A percentile compares a stretch with the other conserved stretches of the same genome.
Evolutionary conservation across 2,113 vertebrate genomes (phyloP).

Genomic region (Dissostichus mawsoni): DNA sequence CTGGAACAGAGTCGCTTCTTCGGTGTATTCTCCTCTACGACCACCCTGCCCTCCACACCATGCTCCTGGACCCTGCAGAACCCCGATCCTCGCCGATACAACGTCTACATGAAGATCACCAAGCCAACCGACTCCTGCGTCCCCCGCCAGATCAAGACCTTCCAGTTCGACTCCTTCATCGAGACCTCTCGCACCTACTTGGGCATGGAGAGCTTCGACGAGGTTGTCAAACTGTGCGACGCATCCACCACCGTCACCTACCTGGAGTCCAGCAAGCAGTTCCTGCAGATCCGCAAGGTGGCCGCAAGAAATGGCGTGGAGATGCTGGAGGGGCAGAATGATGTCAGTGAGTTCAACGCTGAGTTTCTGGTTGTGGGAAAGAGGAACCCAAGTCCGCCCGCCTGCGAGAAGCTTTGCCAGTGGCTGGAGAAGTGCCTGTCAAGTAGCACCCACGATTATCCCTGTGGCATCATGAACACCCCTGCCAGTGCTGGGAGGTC

Average conservation of each 20-base stretch:
- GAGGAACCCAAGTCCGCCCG: slow-evolving; percentile 94
- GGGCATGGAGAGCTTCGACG: slow-evolving; percentile 98
- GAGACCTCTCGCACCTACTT: slow-evolving; percentile 97
- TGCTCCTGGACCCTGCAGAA: slow-evolving; percentile 99
- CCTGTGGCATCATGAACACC: slow-evolving; percentile 98
- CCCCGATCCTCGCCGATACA: slow-evolving; percentile 96
- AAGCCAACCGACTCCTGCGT: slow-evolving; percentile 88
- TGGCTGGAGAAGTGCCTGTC: slow-evolving; percentile 94
- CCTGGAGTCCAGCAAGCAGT: slow-evolving; percentile 94
- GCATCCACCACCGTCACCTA: slow-evolving; percentile 90
- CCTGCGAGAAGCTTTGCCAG: slow-evolving; percentile 98
- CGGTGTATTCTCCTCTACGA: slow-evolving; percentile 92
- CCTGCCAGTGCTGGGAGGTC: slow-evolving; percentile 91
- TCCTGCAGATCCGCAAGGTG: slow-evolving; percentile 92
- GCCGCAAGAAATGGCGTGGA: slow-evolving; percentile 68
- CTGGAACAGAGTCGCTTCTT: slow-evolving; percentile 98
- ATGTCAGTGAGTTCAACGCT: slow-evolving; percentile 89
- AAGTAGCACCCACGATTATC: slow-evolving; percentile 93
- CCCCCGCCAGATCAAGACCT: slow-evolving; percentile 90
- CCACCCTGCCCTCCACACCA: slow-evolving; percentile 85
- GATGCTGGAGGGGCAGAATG: slow-evolving; percentile 64
- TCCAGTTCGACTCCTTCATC: slow-evolving; percentile 98
- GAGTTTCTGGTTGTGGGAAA: slow-evolving; percentile 97
- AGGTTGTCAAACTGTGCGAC: slow-evolving; percentile 90
- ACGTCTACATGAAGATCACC: slow-evolving; percentile 96